Evolutionary conservation across 2,888 invertebrate genomes (phyloP), one percentile per base, ranked within the genome.

Genomic region (Oligia fasciuncula): DNA sequence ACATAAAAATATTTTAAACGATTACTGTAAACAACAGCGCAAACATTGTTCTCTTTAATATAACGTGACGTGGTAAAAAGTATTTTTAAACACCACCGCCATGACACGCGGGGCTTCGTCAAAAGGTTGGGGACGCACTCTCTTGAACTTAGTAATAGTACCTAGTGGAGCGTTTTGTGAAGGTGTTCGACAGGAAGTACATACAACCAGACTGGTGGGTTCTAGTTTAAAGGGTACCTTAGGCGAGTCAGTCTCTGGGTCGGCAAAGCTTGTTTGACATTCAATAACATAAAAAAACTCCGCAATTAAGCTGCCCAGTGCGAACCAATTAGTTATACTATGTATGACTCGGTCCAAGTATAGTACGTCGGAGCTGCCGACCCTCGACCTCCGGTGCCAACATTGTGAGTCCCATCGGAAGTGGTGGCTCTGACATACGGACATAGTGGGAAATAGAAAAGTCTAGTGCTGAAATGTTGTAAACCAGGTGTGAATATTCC

Each of bases 321-420:
- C 14, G 62, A 62, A 17, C n/a, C 11, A 49, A n/a, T 6, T 29
- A n/a, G n/a, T 19, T 19, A 49, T 46, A 46, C 17, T 35, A 35
- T n/a, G 14, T 75, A 35, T 14, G 51, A 35, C 40, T 60, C 65
- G 40, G 29, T 40, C 19, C 9, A 14, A 35, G 54, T n/a, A 13
- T 62, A 60, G n/a, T 17, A 23, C 8, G 54, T n/a, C 62, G 5
- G 69, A 65, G 77, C 29, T 51, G 68, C 2, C 46, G 49, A 19
- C 43, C n/a, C 46, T 35, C 62, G 35, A 14, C 35, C 14, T 17
- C 29, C 63, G 60, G 43, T 13, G 69, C 19, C 14, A 13, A 40
- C 77, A n/a, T 19, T 14, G 69, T 46, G 57, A 23, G 17, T 19
- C 65, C 9, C 11, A 19, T 35, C 78, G 60, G 83, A 83, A 77